Evolutionary conservation across 2,888 invertebrate genomes (phyloP).

Genomic region (Thysanoteuthis rhombus): DNA sequence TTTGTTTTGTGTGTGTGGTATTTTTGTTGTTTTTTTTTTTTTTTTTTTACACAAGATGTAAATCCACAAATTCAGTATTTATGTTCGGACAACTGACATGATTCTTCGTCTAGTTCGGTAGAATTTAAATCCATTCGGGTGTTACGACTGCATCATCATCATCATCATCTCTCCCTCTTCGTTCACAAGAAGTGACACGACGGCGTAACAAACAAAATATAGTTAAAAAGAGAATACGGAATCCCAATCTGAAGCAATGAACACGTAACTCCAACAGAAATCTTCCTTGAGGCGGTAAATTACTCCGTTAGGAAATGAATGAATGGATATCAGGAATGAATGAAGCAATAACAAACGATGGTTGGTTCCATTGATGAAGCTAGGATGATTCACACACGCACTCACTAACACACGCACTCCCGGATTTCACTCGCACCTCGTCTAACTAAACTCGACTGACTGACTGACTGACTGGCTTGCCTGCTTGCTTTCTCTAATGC

Average conservation of each 20-base stretch:
- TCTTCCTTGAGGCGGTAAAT: not conserved
- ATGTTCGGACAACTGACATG: too few species aligned
- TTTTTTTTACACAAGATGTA: too few species aligned
- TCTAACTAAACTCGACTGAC: not conserved
- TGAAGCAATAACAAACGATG: not conserved
- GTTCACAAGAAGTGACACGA: not conserved
- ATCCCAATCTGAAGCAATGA: too few species aligned
- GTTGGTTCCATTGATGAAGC: not conserved
- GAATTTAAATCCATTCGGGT: too few species aligned
- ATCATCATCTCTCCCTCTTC: not conserved
- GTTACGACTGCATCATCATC: too few species aligned
- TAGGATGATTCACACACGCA: not conserved
- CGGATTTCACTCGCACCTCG: not conserved
- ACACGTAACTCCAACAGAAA: not conserved
- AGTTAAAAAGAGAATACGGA: too few species aligned
- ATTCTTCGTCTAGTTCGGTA: too few species aligned
- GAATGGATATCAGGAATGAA: conserved; percentile 23
- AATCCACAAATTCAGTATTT: too few species aligned
- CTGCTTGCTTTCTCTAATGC: too few species aligned
- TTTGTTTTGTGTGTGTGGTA: too few species aligned
- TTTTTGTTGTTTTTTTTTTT: too few species aligned
- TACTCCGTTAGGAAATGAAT: not conserved
- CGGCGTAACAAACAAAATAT: too few species aligned
- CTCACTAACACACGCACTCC: not conserved
- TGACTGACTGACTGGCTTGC: not conserved